A percentile compares a stretch with the other conserved stretches of the same genome.
phyloP scores from a whole-genome alignment of 2,888 invertebrate species.

The Andrena fulva region DNA sequence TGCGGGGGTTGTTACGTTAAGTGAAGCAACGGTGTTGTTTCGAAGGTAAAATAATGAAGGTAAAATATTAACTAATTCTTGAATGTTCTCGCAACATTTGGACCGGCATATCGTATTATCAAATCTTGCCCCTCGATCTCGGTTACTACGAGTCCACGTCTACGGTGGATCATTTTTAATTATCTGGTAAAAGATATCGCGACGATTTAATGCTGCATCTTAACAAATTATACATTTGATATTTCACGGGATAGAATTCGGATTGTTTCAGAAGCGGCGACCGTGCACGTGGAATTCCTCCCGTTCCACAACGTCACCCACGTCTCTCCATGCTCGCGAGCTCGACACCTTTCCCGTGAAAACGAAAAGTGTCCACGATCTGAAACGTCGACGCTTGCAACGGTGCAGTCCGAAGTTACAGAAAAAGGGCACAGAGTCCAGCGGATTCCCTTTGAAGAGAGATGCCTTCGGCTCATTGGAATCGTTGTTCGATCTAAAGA shows the following conservation, averaged over 20 bases:
- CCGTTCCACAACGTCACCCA: slow-evolving; percentile 68
- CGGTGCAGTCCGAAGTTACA: slow-evolving; percentile 57
- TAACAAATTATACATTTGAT: not conserved
- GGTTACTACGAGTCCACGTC: not conserved
- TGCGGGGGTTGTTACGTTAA: slow-evolving; percentile 1
- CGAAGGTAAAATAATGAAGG: slow-evolving; percentile 82
- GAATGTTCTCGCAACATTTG: not conserved
- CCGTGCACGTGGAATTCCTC: slow-evolving; percentile 68
- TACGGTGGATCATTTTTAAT: not conserved
- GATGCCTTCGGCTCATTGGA: slow-evolving; percentile 76
- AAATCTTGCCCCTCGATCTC: not conserved
- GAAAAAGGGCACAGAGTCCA: slow-evolving; percentile 44
- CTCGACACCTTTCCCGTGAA: slow-evolving; percentile 59
- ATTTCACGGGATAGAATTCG: not conserved
- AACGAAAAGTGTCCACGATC: slow-evolving; percentile 71
- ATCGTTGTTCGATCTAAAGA: slow-evolving; percentile 78
- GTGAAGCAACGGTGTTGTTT: slow-evolving; percentile 69
- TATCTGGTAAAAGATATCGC: not conserved
- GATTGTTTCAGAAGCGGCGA: slow-evolving; percentile 74
- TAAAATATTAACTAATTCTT: slow-evolving; percentile 70
- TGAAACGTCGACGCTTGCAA: slow-evolving; percentile 68
- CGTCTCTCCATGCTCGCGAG: slow-evolving; percentile 42
- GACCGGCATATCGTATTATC: not conserved
- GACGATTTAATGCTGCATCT: not conserved
- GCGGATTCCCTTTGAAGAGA: slow-evolving; percentile 60